Evolutionary conservation across 2,113 vertebrate species (phyloP).

Genomic region (Irena cyanogastra): DNA sequence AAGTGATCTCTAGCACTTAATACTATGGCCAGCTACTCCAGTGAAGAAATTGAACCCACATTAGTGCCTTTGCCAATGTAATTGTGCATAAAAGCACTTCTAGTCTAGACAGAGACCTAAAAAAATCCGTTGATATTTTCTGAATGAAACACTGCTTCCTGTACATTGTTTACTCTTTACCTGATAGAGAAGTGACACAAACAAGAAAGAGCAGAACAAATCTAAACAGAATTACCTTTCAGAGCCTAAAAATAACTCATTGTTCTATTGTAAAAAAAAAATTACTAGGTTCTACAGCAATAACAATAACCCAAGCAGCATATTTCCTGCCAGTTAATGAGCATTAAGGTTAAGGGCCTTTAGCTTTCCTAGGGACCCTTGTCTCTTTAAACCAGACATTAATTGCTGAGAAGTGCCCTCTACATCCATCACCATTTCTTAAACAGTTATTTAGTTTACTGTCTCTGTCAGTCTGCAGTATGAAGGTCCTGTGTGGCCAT

Average conservation of each 20-base stretch:
- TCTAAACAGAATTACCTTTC: neutral
- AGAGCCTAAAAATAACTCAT: conserved; percentile 12
- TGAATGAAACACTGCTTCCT: neutral
- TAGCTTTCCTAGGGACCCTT: neutral
- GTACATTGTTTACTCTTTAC: neutral
- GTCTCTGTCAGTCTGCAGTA: conserved; percentile 28
- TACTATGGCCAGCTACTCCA: neutral
- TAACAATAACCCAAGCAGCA: conserved; percentile 8
- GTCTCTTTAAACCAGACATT: conserved; percentile 33
- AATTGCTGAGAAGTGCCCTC: conserved; percentile 44
- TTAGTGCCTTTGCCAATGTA: neutral
- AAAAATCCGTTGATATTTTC: neutral
- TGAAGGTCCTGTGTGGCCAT: conserved; percentile 24
- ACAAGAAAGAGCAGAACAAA: neutral
- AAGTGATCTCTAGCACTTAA: neutral
- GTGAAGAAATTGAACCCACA: neutral
- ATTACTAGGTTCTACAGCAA: neutral
- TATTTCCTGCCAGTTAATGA: conserved; percentile 28
- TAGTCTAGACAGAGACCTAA: neutral
- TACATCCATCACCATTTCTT: neutral
- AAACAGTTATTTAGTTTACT: conserved; percentile 41
- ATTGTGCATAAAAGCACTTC: neutral
- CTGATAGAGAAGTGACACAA: neutral
- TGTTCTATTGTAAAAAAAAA: neutral
- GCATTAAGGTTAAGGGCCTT: conserved; percentile 14